Base-by-base conservation (phyloP, 1,140 invertebrate genomes). In the Dendroctonus valens region DNA sequence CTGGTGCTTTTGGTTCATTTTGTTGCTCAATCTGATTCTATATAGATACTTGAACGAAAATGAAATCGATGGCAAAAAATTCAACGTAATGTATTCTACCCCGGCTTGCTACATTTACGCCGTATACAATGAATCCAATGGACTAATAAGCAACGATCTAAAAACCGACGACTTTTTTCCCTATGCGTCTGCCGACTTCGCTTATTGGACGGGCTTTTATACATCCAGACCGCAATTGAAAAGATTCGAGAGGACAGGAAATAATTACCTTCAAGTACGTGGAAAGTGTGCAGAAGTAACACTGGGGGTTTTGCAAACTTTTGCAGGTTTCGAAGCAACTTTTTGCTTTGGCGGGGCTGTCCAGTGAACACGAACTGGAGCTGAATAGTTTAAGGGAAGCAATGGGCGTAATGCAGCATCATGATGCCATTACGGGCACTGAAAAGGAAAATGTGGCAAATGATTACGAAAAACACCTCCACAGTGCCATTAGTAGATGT, bases 131-230 rank as follows among this genome's bases (percentile, higher is more conserved):
- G 64, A 69, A 49, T 84, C 87, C 68, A 59, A 62, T 39, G 59
- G 46, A 62, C 51, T 68, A 7, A 39, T 50, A 46, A 70, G 39
- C 38, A 46, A 51, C 9, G n/a, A 52, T 7, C 42, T 72, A 12
- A 76, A 76, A 72, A 70, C 69, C 1, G 70, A 77, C 59, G 76
- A 77, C 72, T 97, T 97, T 81, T 95, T 98, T 72, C 96, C 96
- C 0, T 98, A 98, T 79, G 89, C 93, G 0, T 89, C 87, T 59
- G 87, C 91, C 72, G 80, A 85, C 0, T 87, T 96, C 71, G 81
- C 89, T 0, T 97, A 88, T 77, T 98, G 96, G 96, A 96, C 94
- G 0, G 96, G 96, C 0, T 98, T 95, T 76, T 99, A 92, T 76
- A 93, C 93, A 0, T 97, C 94, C 0, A 83, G 92, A 54, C 89